These are phyloP conservation scores for Leptogaster cylindrica DNA, from an alignment of 2,888 invertebrate genomes.

Conservation along the genomic window DNA sequence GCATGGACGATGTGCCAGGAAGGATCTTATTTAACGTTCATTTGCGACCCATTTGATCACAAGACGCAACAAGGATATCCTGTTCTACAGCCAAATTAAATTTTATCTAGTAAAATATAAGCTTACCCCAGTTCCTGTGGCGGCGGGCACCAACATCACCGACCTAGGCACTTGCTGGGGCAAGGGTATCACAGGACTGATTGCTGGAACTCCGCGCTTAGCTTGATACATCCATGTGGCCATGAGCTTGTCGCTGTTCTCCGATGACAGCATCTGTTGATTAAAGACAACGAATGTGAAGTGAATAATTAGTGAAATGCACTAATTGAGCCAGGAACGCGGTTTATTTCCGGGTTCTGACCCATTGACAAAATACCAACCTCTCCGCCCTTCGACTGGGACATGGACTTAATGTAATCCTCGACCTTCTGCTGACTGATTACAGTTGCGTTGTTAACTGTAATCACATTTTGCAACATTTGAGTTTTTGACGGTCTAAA, in stretches of 20 bases:
- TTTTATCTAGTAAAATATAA: constrained; percentile 41
- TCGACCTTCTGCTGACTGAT: constrained; percentile 58
- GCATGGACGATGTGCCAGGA: no score
- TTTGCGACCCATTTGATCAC: no score
- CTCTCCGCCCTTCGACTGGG: constrained; percentile 16
- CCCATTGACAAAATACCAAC: background rate
- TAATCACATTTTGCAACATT: constrained; percentile 46
- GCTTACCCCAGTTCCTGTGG: constrained; percentile 51
- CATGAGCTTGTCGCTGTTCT: constrained; percentile 55
- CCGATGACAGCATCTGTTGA: constrained; percentile 46
- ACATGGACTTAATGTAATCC: constrained; percentile 59
- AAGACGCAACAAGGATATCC: background rate
- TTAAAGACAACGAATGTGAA: background rate
- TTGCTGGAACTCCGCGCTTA: constrained; percentile 51
- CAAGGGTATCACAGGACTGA: constrained; percentile 12
- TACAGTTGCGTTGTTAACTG: constrained; percentile 44
- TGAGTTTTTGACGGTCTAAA: constrained; percentile 44
- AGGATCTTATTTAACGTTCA: no score
- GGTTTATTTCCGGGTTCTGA: no score
- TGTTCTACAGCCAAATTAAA: background rate
- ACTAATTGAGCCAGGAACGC: no score
- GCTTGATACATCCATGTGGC: constrained; percentile 58
- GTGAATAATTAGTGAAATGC: constrained; percentile 3
- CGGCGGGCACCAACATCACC: constrained; percentile 59
- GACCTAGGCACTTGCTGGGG: constrained; percentile 49